These are phyloP conservation scores for Chroicocephalus ridibundus DNA, from an alignment of 2,113 vertebrate genomes.

Conservation along the genomic window DNA sequence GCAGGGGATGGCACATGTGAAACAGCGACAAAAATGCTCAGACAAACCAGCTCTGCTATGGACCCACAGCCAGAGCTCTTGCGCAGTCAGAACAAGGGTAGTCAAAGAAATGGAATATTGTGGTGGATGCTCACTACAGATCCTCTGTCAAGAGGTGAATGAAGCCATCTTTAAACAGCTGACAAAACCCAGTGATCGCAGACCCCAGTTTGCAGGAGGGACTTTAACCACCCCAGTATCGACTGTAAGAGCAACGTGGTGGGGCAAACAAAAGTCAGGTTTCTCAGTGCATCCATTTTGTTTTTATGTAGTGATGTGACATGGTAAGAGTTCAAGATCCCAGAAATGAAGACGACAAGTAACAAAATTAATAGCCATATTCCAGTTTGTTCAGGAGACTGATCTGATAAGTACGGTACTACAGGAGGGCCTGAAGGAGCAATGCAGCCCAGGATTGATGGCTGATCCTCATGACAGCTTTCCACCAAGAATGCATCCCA, in stretches of 20 bases:
- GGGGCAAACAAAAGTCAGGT: background rate
- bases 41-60: background rate
- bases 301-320: background rate
- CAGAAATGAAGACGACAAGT: background rate
- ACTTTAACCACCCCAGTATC: background rate
- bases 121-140: background rate
- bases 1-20: background rate
- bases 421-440: background rate
- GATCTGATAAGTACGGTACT: background rate
- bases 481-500: background rate
- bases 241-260: rapidly evolving
- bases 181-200: background rate
- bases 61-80: background rate
- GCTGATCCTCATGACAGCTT: background rate
- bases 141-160: background rate
- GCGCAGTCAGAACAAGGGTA: background rate
- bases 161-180: background rate
- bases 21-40: background rate
- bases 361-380: background rate
- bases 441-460: background rate
- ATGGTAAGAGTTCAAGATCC: background rate
- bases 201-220: background rate
- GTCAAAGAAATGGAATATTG: background rate
- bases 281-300: background rate
- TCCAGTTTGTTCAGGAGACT: background rate